These are phyloP conservation scores for Gila robusta DNA, from an alignment of 2,797 vertebrate genomes.

Conservation along the genomic window DNA sequence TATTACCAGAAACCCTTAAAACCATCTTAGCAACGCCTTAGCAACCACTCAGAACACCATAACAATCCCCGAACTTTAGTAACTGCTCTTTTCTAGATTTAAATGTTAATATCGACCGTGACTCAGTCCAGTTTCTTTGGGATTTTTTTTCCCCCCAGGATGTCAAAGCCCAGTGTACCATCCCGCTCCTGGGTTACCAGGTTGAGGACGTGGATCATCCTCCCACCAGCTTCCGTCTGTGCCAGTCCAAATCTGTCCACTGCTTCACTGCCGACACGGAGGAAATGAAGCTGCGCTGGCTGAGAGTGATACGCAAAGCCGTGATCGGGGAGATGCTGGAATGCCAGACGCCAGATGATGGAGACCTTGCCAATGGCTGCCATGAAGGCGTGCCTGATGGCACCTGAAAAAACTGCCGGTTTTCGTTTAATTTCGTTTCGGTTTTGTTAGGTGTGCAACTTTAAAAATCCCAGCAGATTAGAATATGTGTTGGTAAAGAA, in stretches of 20 bases:
- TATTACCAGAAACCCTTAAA: neutral
- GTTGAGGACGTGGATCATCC: constrained; percentile 83
- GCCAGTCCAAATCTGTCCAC: constrained; percentile 85
- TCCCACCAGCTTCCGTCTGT: constrained; percentile 84
- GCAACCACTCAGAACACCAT: neutral
- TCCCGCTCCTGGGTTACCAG: constrained; percentile 85
- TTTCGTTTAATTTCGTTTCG: neutral
- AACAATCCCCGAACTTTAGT: neutral
- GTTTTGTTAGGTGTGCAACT: neutral
- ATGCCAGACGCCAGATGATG: neutral
- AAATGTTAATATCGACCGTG: neutral
- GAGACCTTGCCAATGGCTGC: constrained; percentile 1
- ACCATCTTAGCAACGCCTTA: neutral
- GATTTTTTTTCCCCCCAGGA: constrained; percentile 75
- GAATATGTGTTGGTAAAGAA: neutral
- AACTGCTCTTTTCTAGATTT: neutral
- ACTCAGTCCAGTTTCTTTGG: neutral
- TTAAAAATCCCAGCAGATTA: neutral
- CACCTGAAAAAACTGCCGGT: constrained; percentile 13
- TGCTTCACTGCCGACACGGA: constrained; percentile 85
- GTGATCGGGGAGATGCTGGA: constrained; percentile 77
- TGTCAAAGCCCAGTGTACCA: constrained; percentile 83
- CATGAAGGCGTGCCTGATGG: constrained; percentile 23
- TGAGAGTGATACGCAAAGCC: constrained; percentile 82
- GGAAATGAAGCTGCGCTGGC: constrained; percentile 88